These are phyloP conservation scores for Buceros bicornis DNA, from an alignment of 2,797 vertebrate genomes.

Conservation along the genomic window DNA sequence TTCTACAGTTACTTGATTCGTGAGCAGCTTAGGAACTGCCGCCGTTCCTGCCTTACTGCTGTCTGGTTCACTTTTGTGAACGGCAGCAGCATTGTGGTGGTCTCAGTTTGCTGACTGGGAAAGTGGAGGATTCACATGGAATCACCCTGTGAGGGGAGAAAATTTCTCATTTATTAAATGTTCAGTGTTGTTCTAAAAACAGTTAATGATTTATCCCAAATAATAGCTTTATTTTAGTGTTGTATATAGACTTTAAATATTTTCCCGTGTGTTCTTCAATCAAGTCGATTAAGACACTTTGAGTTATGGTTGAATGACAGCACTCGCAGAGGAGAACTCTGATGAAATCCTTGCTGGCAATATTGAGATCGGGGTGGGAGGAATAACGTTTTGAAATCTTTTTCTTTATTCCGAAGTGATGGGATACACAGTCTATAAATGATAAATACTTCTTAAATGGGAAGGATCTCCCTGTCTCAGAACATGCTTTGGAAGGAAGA, in stretches of 20 bases:
- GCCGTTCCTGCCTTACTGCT: background rate
- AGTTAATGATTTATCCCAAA: background rate
- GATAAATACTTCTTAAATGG: background rate
- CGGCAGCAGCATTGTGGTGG: background rate
- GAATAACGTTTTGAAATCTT: background rate
- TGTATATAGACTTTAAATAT: background rate
- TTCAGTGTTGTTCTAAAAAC: background rate
- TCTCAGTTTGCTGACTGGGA: background rate
- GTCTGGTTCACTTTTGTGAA: background rate
- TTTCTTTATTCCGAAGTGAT: background rate
- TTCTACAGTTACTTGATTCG: background rate
- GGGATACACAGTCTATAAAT: background rate
- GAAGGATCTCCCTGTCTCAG: background rate
- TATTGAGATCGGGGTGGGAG: background rate
- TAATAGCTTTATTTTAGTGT: background rate
- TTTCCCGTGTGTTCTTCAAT: background rate
- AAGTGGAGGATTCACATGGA: background rate
- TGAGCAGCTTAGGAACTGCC: background rate
- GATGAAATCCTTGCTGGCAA: background rate
- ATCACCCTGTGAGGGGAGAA: background rate
- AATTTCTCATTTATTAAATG: background rate
- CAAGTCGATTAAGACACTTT: background rate
- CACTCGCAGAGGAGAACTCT: background rate
- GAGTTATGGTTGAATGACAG: background rate
- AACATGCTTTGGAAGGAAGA: background rate